Base-by-base conservation (phyloP, 2,113 vertebrate genomes). In the Rhabdomys dilectus region DNA sequence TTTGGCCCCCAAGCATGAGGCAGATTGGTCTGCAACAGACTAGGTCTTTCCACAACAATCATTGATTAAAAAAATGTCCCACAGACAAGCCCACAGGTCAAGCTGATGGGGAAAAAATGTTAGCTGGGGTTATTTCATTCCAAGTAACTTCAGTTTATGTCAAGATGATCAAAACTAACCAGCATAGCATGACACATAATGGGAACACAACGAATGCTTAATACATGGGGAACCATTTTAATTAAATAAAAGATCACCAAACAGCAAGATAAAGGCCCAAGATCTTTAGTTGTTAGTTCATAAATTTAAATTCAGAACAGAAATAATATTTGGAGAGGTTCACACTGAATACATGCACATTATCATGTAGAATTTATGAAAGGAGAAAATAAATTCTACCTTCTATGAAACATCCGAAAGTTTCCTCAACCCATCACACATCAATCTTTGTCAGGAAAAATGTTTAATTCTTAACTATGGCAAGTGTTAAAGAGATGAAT, bases 191-290 rank as follows among this genome's bases (percentile, higher is more conserved):
- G 13, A 48, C 56, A 36, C 76, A 51, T 51, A 51, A 11, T 48
- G 16, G 39, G 7, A 92, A 31, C 36, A 70, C 64, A 89, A 80
- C 66, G 36, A 88, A 80, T 42, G 36, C 15, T 94, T 51, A 24
- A 76, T 53, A 94, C 72, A 82, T 70, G 16, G 78, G 78, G 90
- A 90, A 45, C 29, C 56, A 48, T 51, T 77, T 91, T 60, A 86
- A 78, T 92, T 78, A 96, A 58, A 70, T 85, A 51, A 86, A 88
- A 96, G 12, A 29, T 5, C 56, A 80, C 76, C 82, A 91, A 86
- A 76, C 39, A 45, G 75, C 1, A 96, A 94, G 88, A 75, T 39
- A 31, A 86, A 89, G 15, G 17, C 2, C 16, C 75, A 91, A 86
- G 17, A 62, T 48, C 36, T 56, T 91, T n/a, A 77, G 62, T n/a